Conservation (phyloP, 1,140 invertebrate genomes). For the Brachionus rotundiformis region DNA sequence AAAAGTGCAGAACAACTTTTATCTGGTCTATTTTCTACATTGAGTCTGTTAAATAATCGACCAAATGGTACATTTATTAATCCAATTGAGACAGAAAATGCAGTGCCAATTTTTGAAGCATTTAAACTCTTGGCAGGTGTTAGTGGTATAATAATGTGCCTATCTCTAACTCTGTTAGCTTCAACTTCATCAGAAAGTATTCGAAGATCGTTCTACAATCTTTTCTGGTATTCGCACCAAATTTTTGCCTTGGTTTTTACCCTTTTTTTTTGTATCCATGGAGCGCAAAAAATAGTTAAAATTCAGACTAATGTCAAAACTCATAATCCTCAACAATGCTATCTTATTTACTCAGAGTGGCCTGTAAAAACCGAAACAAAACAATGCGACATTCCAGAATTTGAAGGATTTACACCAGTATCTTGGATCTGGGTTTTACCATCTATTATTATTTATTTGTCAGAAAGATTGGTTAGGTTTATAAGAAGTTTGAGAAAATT, state of each 20-base stretch:
- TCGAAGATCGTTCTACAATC: slow-evolving; percentile 62
- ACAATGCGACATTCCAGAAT: background rate
- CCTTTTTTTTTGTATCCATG: slow-evolving; percentile 20
- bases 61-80: slow-evolving; percentile 13
- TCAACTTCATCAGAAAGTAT: slow-evolving; percentile 62
- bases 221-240: slow-evolving; percentile 65
- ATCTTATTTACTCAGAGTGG: slow-evolving; percentile 16
- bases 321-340: slow-evolving; percentile 49
- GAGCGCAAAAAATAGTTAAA: slow-evolving; percentile 19
- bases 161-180: slow-evolving; percentile 60
- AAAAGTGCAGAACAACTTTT: background rate
- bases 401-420: slow-evolving; percentile 3
- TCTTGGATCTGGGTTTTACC: slow-evolving; percentile 61
- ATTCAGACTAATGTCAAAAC: slow-evolving; percentile 23
- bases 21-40: slow-evolving; percentile 22
- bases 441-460: slow-evolving; percentile 59
- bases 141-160: slow-evolving; percentile 59
- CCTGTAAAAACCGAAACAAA: background rate
- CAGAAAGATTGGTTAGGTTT: slow-evolving; percentile 60
- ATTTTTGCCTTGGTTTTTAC: background rate
- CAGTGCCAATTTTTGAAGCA: background rate
- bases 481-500: slow-evolving; percentile 58
- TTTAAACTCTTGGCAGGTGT: slow-evolving; percentile 59
- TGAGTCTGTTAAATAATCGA: background rate
- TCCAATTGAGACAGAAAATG: slow-evolving; percentile 4